These are phyloP conservation scores for Drosophila ochracea DNA, from an alignment of 2,888 invertebrate genomes.

Conservation along the genomic window DNA sequence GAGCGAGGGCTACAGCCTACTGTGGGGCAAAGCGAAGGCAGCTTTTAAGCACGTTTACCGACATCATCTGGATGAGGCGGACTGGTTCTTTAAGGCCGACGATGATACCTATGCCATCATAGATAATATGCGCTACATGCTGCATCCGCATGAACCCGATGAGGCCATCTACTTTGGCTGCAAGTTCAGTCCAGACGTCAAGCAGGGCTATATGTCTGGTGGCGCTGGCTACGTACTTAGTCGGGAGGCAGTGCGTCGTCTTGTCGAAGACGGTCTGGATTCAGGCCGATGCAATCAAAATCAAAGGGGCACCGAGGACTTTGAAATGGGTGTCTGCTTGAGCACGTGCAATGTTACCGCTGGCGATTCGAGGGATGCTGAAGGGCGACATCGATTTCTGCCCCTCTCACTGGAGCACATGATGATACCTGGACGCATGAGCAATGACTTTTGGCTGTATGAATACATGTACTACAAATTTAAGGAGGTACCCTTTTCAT, in stretches of 20 bases:
- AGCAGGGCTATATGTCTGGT: conserved; percentile 94
- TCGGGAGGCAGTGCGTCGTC: conserved; percentile 90
- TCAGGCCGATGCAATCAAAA: conserved; percentile 84
- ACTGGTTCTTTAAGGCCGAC: conserved; percentile 99
- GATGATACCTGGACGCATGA: conserved; percentile 93
- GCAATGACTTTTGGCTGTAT: conserved; percentile 95
- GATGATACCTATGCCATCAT: conserved; percentile 99
- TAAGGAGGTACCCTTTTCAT: conserved; percentile 86
- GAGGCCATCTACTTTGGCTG: conserved; percentile 95
- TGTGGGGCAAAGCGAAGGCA: conserved; percentile 98
- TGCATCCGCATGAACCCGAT: conserved; percentile 89
- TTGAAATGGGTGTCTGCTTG: conserved; percentile 89
- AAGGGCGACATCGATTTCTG: conserved; percentile 95
- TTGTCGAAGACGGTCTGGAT: conserved; percentile 87
- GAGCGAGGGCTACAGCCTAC: conserved; percentile 92
- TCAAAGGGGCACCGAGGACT: conserved; percentile 84
- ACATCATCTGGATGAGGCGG: conserved; percentile 92
- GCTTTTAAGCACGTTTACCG: conserved; percentile 95
- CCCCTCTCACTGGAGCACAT: conserved; percentile 97
- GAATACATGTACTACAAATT: conserved; percentile 95
- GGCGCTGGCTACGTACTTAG: conserved; percentile 98
- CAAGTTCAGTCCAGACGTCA: conserved; percentile 86
- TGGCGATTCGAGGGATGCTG: conserved; percentile 94
- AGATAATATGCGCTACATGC: conserved; percentile 96
- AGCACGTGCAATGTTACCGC: conserved; percentile 93